Evolutionary conservation across 2,888 invertebrate genomes (phyloP).

Genomic region (Idaea biselata): DNA sequence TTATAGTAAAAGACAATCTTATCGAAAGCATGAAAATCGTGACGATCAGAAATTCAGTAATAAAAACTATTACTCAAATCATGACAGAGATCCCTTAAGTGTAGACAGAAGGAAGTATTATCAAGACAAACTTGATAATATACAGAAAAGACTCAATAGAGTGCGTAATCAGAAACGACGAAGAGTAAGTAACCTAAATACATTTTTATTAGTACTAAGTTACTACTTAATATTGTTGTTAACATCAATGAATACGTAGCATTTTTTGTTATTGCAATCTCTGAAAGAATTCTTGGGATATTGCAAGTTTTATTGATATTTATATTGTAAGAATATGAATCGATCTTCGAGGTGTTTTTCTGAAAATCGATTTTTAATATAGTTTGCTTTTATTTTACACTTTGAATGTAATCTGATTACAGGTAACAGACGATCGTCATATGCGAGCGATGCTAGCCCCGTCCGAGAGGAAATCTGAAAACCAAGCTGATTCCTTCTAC

Average conservation of each 20-base stretch:
- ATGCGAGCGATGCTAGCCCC: slow-evolving; percentile 33
- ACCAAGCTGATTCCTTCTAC: slow-evolving; percentile 40
- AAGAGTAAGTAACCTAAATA: slow-evolving; percentile 32
- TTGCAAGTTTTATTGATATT: too few relatives aligned
- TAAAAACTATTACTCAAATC: slow-evolving; percentile 23
- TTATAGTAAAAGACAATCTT: slow-evolving; percentile 16
- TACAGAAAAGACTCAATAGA: slow-evolving; percentile 44
- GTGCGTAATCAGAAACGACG: slow-evolving; percentile 29
- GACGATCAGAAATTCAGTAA: slow-evolving; percentile 17
- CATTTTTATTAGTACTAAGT: too few relatives aligned
- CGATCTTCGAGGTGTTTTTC: too few relatives aligned
- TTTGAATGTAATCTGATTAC: slow-evolving; percentile 22
- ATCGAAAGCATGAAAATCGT: slow-evolving; percentile 14
- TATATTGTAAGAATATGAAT: too few relatives aligned
- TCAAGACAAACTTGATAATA: slow-evolving; percentile 54
- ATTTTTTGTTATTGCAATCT: too few relatives aligned
- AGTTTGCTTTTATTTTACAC: neutral
- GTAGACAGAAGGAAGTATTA: slow-evolving; percentile 55
- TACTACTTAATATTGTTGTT: too few relatives aligned
- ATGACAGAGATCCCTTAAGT: slow-evolving; percentile 39
- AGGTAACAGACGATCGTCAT: slow-evolving; percentile 32
- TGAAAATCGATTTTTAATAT: too few relatives aligned
- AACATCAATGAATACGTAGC: too few relatives aligned
- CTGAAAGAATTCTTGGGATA: too few relatives aligned
- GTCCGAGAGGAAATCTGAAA: slow-evolving; percentile 31